These are phyloP conservation scores for Eulithis testata DNA, from an alignment of 2,888 invertebrate species.

Conservation along the genomic window DNA sequence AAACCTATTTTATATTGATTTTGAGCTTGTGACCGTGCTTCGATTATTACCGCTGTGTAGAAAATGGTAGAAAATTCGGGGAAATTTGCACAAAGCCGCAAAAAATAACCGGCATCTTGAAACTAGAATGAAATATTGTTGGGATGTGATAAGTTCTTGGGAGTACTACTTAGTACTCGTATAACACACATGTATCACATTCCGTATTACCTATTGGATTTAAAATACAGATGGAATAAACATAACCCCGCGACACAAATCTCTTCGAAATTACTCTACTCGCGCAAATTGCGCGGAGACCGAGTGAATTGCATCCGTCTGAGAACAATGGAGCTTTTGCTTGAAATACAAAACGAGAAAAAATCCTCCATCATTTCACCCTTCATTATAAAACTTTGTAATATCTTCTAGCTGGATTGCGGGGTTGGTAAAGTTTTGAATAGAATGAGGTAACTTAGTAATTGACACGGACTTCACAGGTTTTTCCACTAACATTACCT, in stretches of 20 bases:
- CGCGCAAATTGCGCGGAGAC: slow-evolving; percentile 79
- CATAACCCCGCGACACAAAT: slow-evolving; percentile 60
- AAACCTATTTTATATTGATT: not conserved
- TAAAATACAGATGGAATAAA: slow-evolving; percentile 6
- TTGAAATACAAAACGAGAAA: slow-evolving; percentile 67
- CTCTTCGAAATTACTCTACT: slow-evolving; percentile 78
- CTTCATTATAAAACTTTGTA: slow-evolving; percentile 62
- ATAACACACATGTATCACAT: too few species aligned
- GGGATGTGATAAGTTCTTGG: too few species aligned
- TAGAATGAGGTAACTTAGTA: slow-evolving; percentile 6
- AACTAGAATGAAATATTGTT: too few species aligned
- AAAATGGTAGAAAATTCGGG: too few species aligned
- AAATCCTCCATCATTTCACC: slow-evolving; percentile 71
- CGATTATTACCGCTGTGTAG: not conserved
- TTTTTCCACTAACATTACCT: not conserved
- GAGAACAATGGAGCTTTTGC: slow-evolving; percentile 79
- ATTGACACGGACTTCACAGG: not conserved
- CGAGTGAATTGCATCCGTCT: slow-evolving; percentile 82
- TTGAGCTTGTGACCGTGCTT: not conserved
- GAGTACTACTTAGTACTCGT: not conserved
- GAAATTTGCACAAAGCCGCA: too few species aligned
- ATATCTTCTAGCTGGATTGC: slow-evolving; percentile 43
- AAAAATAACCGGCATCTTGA: too few species aligned
- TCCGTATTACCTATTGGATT: not conserved
- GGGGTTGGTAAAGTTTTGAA: slow-evolving; percentile 17